A percentile compares a stretch with the other conserved stretches of the same genome.
These are phyloP conservation scores for Murina feae DNA, from an alignment of 2,113 vertebrate species.

Conservation along the genomic window DNA sequence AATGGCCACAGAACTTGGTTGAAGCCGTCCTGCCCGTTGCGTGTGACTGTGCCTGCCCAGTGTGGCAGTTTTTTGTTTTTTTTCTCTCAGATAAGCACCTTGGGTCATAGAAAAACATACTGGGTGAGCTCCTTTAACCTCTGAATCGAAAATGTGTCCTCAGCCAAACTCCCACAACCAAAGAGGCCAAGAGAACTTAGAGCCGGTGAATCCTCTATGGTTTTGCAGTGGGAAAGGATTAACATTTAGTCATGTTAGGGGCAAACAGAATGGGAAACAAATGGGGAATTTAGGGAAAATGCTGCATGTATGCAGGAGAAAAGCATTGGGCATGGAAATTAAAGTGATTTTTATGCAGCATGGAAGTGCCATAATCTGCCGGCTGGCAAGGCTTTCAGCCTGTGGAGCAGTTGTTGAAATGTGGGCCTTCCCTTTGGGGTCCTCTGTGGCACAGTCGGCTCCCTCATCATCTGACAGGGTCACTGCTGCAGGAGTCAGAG, in stretches of 20 bases:
- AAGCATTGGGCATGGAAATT: conserved; percentile 60
- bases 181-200: not conserved
- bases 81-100: not conserved
- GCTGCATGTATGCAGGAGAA: conserved; percentile 54
- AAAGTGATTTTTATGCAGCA: conserved; percentile 53
- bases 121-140: not conserved
- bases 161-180: not conserved
- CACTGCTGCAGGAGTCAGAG: not conserved
- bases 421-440: accelerated
- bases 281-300: conserved; percentile 73
- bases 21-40: not conserved
- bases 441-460: not conserved
- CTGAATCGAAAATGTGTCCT: not conserved
- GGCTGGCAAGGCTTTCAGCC: not conserved
- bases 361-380: conserved; percentile 47
- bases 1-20: not conserved
- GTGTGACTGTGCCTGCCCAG: not conserved
- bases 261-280: conserved; percentile 72
- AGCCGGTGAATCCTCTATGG: conserved; percentile 30
- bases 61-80: not conserved
- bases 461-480: no score
- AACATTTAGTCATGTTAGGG: conserved; percentile 71
- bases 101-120: not conserved
- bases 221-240: conserved; percentile 79
- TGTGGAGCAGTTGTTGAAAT: not conserved